A percentile compares a stretch with the other conserved stretches of the same genome.
These are phyloP conservation scores for Sebastes hubbsi DNA, from an alignment of 2,797 vertebrate species.

Conservation along the genomic window DNA sequence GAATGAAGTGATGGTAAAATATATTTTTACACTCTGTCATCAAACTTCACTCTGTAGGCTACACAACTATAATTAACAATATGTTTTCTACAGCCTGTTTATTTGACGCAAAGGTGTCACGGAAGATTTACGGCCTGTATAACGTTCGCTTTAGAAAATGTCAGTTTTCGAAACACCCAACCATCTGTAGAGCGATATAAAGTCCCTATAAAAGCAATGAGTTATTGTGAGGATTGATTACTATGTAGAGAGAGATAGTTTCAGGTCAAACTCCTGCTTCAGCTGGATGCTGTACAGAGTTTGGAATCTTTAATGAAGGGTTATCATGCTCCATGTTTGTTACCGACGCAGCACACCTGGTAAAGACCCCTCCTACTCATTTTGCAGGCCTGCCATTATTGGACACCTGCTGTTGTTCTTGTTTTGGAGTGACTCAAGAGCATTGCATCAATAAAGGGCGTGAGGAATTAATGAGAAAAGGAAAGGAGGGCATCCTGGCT, in stretches of 20 bases:
- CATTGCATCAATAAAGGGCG: slow-evolving; percentile 71
- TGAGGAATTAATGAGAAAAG: slow-evolving; percentile 74
- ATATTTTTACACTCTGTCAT: slow-evolving; percentile 24
- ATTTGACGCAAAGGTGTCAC: slow-evolving; percentile 40
- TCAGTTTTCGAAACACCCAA: slow-evolving; percentile 54
- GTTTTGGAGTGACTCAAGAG: slow-evolving; percentile 74
- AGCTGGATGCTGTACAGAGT: slow-evolving; percentile 56
- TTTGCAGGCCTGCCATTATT: slow-evolving; percentile 72
- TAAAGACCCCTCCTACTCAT: slow-evolving; percentile 56
- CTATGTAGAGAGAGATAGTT: slow-evolving; percentile 42
- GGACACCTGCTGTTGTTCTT: slow-evolving; percentile 76
- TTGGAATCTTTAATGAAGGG: slow-evolving; percentile 84
- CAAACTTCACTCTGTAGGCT: not conserved
- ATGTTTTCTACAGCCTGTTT: slow-evolving; percentile 42
- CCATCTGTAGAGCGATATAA: slow-evolving; percentile 47
- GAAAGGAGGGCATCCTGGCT: slow-evolving; percentile 67
- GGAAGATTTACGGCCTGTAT: slow-evolving; percentile 59
- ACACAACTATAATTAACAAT: slow-evolving; percentile 37
- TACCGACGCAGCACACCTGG: slow-evolving; percentile 82
- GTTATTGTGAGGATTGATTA: slow-evolving; percentile 63
- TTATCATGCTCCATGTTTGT: slow-evolving; percentile 69
- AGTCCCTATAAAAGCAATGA: slow-evolving; percentile 62
- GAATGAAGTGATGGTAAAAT: slow-evolving; percentile 30
- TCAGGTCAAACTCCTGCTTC: slow-evolving; percentile 53
- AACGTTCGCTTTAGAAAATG: slow-evolving; percentile 39